Evolutionary conservation across 2,113 vertebrate genomes (phyloP).

Genomic region (Malaclemys terrapin): DNA sequence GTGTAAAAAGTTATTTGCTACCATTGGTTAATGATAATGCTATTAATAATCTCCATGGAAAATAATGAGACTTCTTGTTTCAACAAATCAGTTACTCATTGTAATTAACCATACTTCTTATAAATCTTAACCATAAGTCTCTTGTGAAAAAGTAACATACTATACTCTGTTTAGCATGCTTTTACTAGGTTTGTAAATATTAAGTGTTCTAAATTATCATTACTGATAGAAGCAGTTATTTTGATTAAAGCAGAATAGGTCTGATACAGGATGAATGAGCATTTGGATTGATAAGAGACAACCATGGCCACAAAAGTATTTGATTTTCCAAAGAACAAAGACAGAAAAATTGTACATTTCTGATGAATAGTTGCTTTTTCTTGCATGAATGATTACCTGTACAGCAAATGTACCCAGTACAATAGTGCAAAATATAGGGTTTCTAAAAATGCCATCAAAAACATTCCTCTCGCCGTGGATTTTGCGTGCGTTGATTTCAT

Average conservation of each 20-base stretch:
- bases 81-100: not conserved
- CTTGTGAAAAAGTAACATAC: not conserved
- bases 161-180: not conserved
- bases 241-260: not conserved
- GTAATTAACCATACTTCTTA: not conserved
- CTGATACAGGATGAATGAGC: not conserved
- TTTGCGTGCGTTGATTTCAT: constrained; percentile 98
- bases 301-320: not conserved
- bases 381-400: constrained; percentile 84
- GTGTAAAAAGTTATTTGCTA: not conserved
- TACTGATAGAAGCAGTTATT: not conserved
- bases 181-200: not conserved
- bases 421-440: constrained; percentile 98
- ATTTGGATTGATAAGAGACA: not conserved
- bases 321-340: not conserved
- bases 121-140: not conserved
- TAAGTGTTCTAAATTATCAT: not conserved
- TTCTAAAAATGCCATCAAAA: constrained; percentile 96
- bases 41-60: not conserved
- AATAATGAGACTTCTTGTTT: not conserved
- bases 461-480: constrained; percentile 98
- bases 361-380: accelerated
- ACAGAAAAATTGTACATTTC: not conserved
- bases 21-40: not conserved
- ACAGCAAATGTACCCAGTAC: constrained; percentile 94